Evolutionary conservation across 2,113 vertebrate genomes (phyloP).

Genomic region (Leucopternis melanops): DNA sequence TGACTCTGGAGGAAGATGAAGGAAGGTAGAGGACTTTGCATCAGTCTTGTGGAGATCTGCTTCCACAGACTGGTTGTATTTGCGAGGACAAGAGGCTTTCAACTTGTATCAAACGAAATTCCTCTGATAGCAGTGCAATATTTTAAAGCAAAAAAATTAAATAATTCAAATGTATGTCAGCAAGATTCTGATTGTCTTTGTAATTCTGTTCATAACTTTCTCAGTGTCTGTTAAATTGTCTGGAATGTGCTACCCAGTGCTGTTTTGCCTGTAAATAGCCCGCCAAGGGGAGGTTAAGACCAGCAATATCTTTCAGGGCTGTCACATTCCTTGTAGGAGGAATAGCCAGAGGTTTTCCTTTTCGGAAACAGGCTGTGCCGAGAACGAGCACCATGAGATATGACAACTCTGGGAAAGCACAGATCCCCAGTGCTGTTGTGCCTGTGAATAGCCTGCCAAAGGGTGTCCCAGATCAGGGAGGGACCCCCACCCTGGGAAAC

Average conservation of each 20-base stretch:
- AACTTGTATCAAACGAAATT: not conserved
- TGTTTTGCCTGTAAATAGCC: no score
- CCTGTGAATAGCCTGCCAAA: no score
- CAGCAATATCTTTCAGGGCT: no score
- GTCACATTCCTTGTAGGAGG: no score
- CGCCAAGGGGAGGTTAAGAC: no score
- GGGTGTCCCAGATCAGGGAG: no score
- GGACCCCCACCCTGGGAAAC: no score
- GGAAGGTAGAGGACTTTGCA: not conserved
- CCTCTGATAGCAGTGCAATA: not conserved
- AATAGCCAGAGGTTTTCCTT: no score
- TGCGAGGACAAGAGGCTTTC: not conserved
- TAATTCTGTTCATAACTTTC: not conserved
- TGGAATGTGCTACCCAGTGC: not conserved
- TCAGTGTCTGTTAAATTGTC: not conserved
- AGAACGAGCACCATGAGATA: no score
- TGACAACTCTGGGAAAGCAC: no score
- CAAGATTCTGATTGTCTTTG: not conserved
- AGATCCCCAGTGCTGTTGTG: no score
- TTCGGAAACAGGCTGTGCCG: no score
- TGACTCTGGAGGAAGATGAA: not conserved
- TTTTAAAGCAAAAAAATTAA: not conserved
- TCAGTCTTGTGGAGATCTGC: rapidly evolving
- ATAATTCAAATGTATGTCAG: not conserved
- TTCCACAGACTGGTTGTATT: not conserved